Conservation (phyloP, 2,888 invertebrate genomes). For the Meiosimyza platycephala region DNA sequence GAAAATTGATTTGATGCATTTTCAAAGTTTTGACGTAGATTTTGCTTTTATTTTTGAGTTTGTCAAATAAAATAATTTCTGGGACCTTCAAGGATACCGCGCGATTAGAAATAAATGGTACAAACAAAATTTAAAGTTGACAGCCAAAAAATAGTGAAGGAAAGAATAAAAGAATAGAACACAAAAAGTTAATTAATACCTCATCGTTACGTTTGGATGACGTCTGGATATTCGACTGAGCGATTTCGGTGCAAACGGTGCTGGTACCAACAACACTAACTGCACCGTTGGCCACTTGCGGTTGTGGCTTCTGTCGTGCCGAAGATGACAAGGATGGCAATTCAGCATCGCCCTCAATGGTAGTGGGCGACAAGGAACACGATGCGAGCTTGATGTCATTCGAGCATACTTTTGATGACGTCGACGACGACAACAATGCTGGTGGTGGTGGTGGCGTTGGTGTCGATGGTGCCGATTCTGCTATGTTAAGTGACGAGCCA, state of each 20-base stretch:
- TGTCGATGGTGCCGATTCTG: not conserved
- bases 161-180: slow-evolving; percentile 21
- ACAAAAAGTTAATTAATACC: slow-evolving; percentile 50
- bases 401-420: slow-evolving; percentile 7
- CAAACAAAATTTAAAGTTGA: too few species aligned
- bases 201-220: slow-evolving; percentile 56
- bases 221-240: slow-evolving; percentile 25
- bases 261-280: slow-evolving; percentile 37
- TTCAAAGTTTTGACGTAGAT: too few species aligned
- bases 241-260: slow-evolving; percentile 6
- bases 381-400: not conserved
- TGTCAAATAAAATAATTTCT: too few species aligned
- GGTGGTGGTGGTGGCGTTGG: too few species aligned
- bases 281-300: slow-evolving; percentile 49
- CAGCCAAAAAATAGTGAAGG: slow-evolving; percentile 6
- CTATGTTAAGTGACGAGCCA: not conserved
- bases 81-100: too few species aligned
- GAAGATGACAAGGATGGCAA: not conserved
- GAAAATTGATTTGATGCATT: too few species aligned
- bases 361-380: not conserved
- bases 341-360: not conserved
- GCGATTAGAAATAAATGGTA: too few species aligned
- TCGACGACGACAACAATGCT: not conserved
- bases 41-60: too few species aligned
- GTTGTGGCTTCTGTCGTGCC: slow-evolving; percentile 50